Percentiles rank a stretch among this genome's conserved stretches.
These are phyloP conservation scores for Albula goreensis DNA, from an alignment of 2,113 vertebrate genomes.

Conservation along the genomic window DNA sequence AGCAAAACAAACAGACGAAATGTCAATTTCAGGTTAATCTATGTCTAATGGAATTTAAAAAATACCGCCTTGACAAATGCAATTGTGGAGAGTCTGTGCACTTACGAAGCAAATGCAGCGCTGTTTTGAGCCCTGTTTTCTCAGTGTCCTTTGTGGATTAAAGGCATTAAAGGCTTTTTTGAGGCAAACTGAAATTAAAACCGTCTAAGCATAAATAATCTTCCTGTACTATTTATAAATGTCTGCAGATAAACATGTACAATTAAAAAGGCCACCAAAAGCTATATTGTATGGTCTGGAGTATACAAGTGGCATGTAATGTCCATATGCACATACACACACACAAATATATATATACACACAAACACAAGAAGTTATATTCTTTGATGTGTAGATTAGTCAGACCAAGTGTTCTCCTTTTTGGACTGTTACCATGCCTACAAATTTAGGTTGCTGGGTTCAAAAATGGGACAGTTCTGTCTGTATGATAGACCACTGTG, in stretches of 20 bases:
- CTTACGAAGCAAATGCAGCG: neutral
- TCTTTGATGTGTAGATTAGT: neutral
- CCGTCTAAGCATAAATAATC: neutral
- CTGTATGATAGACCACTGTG: neutral
- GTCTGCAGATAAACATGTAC: neutral
- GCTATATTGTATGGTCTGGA: too few relatives aligned
- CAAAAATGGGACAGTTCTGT: neutral
- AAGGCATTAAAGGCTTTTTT: neutral
- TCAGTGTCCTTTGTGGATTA: constrained; percentile 5
- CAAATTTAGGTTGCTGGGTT: neutral
- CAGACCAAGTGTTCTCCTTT: neutral
- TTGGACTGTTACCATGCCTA: neutral
- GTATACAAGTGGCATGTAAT: too few relatives aligned
- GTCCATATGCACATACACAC: neutral
- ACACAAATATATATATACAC: neutral
- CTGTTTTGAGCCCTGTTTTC: neutral
- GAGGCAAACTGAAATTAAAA: constrained; percentile 1
- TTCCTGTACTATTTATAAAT: neutral
- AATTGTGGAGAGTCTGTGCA: neutral
- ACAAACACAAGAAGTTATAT: neutral
- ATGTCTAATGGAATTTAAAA: neutral
- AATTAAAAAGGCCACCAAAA: neutral
- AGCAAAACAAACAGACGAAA: neutral
- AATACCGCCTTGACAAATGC: neutral
- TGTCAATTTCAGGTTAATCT: constrained; percentile 7